Evolutionary conservation across 2,888 invertebrate species (phyloP), one percentile per base, ranked within the genome.

Genomic region (Polymixis lichenea): DNA sequence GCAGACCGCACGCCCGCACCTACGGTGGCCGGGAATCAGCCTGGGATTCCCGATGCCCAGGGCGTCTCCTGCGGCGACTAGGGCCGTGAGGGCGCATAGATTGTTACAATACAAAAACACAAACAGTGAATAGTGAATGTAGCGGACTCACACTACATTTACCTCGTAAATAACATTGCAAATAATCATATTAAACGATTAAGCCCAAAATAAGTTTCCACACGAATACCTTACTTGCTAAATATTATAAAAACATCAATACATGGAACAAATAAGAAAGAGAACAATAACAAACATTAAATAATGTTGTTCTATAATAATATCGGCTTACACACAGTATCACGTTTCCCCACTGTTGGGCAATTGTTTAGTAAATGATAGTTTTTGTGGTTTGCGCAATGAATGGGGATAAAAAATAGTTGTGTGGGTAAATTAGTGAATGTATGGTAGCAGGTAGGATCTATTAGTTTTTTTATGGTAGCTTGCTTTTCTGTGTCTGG

Each of bases 181-280:
- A 72, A 77, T 70, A 76, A 70, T 73, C 80, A 70, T 55, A 83
- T 74, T 77, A 84, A 74, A 74, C 81, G 76, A 83, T 76, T 78
- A 80, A 68, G 53, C 49, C 67, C 79, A 81, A 80, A 53, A 87
- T 82, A 69, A 19, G 69, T 84, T 88, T 89, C 90, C 90, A 91
- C 80, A 19, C 82, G 80, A 79, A 81, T 91, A 89, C 90, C 84
- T 83, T 87, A 89, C 90, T 92, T 89, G 91, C 92, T 87, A 91
- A 92, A 92, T 89, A 92, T 90, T 90, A 87, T 88, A 79, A 56
- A 56, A 75, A 83, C 84, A 87, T 83, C 80, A 85, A 84, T 75
- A 77, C 73, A 70, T n/a, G 38, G 60, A 22, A 75, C 74, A 58
- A 79, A 78, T 72, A 64, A 69, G 53, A 77, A 70, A 58, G 11